Evolutionary conservation across 2,888 invertebrate species (phyloP).

Genomic region (Lithodes maja): DNA sequence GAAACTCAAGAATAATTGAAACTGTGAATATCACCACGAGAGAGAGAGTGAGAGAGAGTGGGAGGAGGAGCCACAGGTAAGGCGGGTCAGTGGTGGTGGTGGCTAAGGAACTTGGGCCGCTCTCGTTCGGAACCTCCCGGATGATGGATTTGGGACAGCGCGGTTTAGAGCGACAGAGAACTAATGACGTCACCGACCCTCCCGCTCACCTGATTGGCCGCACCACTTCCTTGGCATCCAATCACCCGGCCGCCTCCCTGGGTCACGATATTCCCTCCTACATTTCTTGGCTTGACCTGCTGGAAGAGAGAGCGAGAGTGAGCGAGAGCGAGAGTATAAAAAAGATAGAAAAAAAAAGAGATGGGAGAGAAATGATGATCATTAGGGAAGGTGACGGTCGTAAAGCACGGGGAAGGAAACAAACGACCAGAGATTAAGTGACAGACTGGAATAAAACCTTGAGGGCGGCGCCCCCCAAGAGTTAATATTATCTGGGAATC

Average conservation of each 20-base stretch:
- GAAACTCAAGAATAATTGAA: neutral
- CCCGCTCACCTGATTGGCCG: slow-evolving; percentile 44
- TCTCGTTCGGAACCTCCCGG: slow-evolving; percentile 20
- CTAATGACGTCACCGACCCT: slow-evolving; percentile 45
- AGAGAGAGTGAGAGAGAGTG: neutral
- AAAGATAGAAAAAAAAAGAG: neutral
- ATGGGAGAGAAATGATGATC: slow-evolving; percentile 29
- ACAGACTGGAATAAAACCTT: slow-evolving; percentile 22
- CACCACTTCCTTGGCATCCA: slow-evolving; percentile 45
- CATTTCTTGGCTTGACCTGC: slow-evolving; percentile 46
- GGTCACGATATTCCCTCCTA: slow-evolving; percentile 46
- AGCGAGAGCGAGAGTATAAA: no score
- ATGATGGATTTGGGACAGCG: slow-evolving; percentile 54
- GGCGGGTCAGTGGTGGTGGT: neutral
- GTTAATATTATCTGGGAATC: slow-evolving; percentile 39
- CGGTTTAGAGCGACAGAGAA: slow-evolving; percentile 52
- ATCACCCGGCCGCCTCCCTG: slow-evolving; percentile 30
- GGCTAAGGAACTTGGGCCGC: slow-evolving; percentile 26
- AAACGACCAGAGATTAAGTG: slow-evolving; percentile 45
- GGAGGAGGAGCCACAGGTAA: slow-evolving; percentile 7
- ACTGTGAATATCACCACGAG: neutral
- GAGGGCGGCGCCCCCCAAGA: neutral
- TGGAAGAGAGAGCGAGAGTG: slow-evolving; percentile 9
- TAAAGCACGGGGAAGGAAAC: slow-evolving; percentile 38
- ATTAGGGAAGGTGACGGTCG: slow-evolving; percentile 43